Evolutionary conservation across 2,113 vertebrate genomes (phyloP), one percentile per base, ranked within the genome.

Genomic region (Pyrgilauda ruficollis): DNA sequence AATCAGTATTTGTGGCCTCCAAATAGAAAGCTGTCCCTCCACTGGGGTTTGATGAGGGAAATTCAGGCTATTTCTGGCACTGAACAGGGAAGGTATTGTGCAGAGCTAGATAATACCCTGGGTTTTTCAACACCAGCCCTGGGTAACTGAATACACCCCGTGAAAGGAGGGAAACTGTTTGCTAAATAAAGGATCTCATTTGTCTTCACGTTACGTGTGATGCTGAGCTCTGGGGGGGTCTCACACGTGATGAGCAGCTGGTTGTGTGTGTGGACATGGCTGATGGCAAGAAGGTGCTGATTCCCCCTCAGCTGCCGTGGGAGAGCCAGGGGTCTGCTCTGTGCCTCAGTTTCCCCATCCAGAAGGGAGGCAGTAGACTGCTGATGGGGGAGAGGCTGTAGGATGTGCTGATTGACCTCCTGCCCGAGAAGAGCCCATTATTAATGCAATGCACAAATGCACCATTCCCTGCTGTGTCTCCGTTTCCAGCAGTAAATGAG

Each of bases 71-170:
- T 76, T 95, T 72, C 90, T 95, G 90, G 77, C 85, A 31, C 77
- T 23, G 46, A 95, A 97, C 95, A 97, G 97, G 93, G 96, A 61
- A 68, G 84, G 87, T 76, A 93, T 95, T 97, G 96, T 97, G 89
- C 79, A 41, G 58, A 83, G 92, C 80, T 55, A 85, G 94, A 96
- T 96, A 94, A 97, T 94, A 58, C 94, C 80, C 69, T 52, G 77
- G 13, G 14, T 31, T 87, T 85, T 67, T 47, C 93, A 84, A 56
- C 84, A 90, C 21, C 73, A 73, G 76, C 91, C 63, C 94, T 47
- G 94, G 80, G 94, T 92, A 97, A 94, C 83, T 84, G 82, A 95
- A 96, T 96, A 94, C 59, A 84, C 73, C 67, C 95, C 1, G 0
- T 85, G 92, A 96, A 93, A 94, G 80, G 63, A 94, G 70, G 90